Percentiles rank a stretch among this genome's conserved stretches.
Evolutionary conservation across 2,888 invertebrate genomes (phyloP).

Genomic region (Xestia sexstrigata): DNA sequence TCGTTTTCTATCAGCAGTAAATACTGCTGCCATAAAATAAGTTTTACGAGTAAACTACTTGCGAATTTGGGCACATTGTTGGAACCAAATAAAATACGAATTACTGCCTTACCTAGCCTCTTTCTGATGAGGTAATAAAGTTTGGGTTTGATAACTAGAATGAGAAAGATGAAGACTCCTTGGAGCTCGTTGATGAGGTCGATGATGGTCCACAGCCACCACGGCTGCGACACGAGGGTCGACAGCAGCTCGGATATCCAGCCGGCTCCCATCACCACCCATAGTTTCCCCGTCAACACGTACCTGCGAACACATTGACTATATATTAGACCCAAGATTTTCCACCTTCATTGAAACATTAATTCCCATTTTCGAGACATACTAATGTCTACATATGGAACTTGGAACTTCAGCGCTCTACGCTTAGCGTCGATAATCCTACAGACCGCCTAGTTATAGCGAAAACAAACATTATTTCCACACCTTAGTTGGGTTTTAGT

Average conservation of each 20-base stretch:
- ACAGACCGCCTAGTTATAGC: neutral
- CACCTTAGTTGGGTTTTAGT: neutral
- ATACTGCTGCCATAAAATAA: slow-evolving; percentile 21
- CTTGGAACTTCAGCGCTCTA: neutral
- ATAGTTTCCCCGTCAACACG: slow-evolving; percentile 93
- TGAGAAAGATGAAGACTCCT: slow-evolving; percentile 93
- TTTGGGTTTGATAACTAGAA: slow-evolving; percentile 93
- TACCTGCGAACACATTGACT: slow-evolving; percentile 86
- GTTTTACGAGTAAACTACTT: slow-evolving; percentile 22
- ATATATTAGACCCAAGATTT: slow-evolving; percentile 5
- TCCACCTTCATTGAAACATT: neutral
- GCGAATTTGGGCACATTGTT: neutral
- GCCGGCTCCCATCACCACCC: slow-evolving; percentile 95
- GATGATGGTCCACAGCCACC: slow-evolving; percentile 88
- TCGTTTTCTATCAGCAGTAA: slow-evolving; percentile 5
- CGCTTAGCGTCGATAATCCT: neutral
- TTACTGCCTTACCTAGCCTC: slow-evolving; percentile 87
- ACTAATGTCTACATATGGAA: neutral
- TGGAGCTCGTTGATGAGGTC: slow-evolving; percentile 93
- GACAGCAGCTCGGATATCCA: slow-evolving; percentile 93
- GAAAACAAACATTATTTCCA: neutral
- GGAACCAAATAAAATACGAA: slow-evolving; percentile 5
- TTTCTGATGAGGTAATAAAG: slow-evolving; percentile 91
- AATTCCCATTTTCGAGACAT: neutral
- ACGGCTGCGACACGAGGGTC: slow-evolving; percentile 88